Evolutionary conservation across 1,140 invertebrate genomes (phyloP).

Genomic region (Papilio polytes): DNA sequence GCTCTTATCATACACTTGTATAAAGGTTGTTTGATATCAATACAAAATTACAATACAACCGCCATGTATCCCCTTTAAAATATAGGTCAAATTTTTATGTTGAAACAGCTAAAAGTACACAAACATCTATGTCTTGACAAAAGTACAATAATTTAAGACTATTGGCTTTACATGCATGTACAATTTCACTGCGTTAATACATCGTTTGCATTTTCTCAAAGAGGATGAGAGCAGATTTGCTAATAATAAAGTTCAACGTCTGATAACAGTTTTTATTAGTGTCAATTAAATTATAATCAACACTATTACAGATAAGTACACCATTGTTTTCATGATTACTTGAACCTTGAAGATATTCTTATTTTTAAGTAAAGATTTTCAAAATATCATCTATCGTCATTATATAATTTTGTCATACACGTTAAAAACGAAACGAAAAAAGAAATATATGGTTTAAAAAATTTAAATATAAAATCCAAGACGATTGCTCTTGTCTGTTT

Average conservation of each 20-base stretch:
- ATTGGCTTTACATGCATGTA: no score
- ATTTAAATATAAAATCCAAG: background rate
- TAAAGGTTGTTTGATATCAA: slow-evolving; percentile 1
- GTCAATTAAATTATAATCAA: slow-evolving; percentile 1
- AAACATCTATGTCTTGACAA: background rate
- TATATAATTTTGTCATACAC: no score
- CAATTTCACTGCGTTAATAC: no score
- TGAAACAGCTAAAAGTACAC: background rate
- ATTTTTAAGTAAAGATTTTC: background rate
- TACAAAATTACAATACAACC: background rate
- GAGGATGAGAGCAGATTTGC: background rate
- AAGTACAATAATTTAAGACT: no score
- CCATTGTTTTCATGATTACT: background rate
- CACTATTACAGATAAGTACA: background rate
- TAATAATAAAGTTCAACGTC: background rate
- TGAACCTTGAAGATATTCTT: background rate
- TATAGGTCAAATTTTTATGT: slow-evolving; percentile 1
- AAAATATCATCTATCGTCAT: background rate
- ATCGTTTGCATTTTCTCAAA: no score
- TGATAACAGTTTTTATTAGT: slow-evolving; percentile 10
- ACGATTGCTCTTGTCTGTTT: background rate
- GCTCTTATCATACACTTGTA: background rate
- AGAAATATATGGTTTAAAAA: no score
- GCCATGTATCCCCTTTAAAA: background rate
- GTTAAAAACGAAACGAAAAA: background rate